Evolutionary conservation across 2,113 vertebrate genomes (phyloP).

Genomic region (Pteronura brasiliensis): DNA sequence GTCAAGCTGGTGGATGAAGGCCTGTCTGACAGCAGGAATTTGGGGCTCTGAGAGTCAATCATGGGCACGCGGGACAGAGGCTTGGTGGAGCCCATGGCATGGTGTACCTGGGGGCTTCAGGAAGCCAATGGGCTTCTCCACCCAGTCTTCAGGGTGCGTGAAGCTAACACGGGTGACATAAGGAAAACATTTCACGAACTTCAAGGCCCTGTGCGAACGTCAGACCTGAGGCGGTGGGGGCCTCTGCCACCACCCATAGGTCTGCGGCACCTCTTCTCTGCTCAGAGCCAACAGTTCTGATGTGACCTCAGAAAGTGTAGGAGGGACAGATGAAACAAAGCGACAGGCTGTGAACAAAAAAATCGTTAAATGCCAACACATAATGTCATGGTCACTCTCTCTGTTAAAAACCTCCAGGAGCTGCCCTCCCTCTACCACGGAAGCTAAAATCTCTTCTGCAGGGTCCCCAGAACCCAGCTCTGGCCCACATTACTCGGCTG

Average conservation of each 20-base stretch:
- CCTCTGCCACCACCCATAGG: background rate
- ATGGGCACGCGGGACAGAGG: background rate
- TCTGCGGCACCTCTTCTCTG: background rate
- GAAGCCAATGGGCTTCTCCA: no score
- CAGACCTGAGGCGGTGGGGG: accelerated
- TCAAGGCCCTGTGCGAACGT: no score
- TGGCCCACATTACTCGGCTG: background rate
- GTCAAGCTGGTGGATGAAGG: background rate
- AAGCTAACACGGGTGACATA: background rate
- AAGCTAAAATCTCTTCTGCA: background rate
- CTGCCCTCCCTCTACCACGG: background rate
- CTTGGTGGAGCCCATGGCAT: background rate
- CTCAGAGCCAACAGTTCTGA: background rate
- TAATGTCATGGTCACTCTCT: background rate
- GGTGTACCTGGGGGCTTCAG: background rate
- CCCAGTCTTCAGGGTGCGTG: background rate
- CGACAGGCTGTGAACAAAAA: background rate
- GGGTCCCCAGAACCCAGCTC: accelerated
- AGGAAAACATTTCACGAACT: background rate
- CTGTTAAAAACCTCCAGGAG: background rate
- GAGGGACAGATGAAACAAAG: background rate
- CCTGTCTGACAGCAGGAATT: background rate
- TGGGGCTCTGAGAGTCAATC: background rate
- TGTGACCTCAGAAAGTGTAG: background rate
- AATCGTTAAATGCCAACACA: no score